These are phyloP conservation scores for Ruditapes philippinarum DNA, from an alignment of 1,140 invertebrate species.

Conservation along the genomic window DNA sequence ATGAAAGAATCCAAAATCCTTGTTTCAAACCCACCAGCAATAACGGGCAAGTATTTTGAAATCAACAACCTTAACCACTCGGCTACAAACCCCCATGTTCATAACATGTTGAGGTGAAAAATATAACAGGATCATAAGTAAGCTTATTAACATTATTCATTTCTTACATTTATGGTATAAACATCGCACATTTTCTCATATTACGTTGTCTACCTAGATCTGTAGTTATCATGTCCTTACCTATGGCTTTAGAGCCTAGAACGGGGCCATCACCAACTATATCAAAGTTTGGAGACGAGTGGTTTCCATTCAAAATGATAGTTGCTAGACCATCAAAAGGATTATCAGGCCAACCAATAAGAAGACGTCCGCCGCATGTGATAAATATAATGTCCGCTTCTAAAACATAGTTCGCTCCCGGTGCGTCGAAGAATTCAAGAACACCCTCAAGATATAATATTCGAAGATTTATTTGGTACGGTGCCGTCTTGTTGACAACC, in stretches of 20 bases:
- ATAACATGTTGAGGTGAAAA: too few relatives aligned
- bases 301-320: conserved; percentile 79
- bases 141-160: too few relatives aligned
- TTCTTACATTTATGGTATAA: too few relatives aligned
- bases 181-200: too few relatives aligned
- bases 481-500: conserved; percentile 72
- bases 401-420: conserved; percentile 55
- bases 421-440: conserved; percentile 76
- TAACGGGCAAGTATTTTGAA: too few relatives aligned
- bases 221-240: too few relatives aligned
- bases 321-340: conserved; percentile 76
- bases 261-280: conserved; percentile 66
- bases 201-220: too few relatives aligned
- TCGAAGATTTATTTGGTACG: conserved; percentile 63
- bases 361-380: conserved; percentile 79
- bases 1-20: too few relatives aligned
- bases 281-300: conserved; percentile 66
- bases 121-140: too few relatives aligned
- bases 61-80: too few relatives aligned
- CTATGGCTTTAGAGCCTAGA: conserved; percentile 80
- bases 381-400: conserved; percentile 80
- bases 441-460: conserved; percentile 80
- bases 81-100: too few relatives aligned
- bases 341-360: conserved; percentile 80
- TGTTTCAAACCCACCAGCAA: too few relatives aligned